Evolutionary conservation across 1,140 invertebrate genomes (phyloP).

Genomic region (Ridgeia piscesae): DNA sequence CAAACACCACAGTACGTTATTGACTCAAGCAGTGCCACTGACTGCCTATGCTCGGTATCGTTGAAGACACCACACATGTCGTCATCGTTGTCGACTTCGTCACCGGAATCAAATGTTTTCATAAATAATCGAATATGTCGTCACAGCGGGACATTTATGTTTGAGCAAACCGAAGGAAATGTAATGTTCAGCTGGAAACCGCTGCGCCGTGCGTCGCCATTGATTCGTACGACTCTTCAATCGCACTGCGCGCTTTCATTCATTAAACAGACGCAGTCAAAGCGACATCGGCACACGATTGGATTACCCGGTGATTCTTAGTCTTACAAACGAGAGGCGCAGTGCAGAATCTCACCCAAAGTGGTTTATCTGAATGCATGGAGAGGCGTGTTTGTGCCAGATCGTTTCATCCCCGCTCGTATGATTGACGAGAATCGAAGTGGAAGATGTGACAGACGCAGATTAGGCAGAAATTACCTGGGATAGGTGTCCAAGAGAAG

Average conservation of each 20-base stretch:
- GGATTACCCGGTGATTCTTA: background rate
- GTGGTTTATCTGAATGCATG: background rate
- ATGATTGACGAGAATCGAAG: conserved; percentile 5
- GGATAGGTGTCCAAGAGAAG: background rate
- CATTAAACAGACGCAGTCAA: background rate
- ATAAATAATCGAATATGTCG: background rate
- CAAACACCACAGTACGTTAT: background rate
- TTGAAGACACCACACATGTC: background rate
- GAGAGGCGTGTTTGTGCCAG: background rate
- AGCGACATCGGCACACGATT: background rate
- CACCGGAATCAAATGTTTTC: background rate
- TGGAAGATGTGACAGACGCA: background rate
- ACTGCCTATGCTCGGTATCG: background rate
- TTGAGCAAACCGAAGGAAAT: background rate
- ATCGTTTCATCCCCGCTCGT: background rate
- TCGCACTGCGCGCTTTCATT: background rate
- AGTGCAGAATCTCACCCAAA: background rate
- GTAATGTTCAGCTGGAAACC: background rate
- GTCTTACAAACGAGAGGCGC: background rate
- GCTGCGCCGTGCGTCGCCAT: background rate
- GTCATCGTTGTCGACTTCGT: background rate
- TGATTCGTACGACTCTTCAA: background rate
- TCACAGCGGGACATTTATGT: background rate
- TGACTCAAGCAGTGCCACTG: background rate
- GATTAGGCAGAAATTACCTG: background rate